Conservation (phyloP, 2,113 vertebrate genomes). For the Psilopogon haemacephalus region DNA sequence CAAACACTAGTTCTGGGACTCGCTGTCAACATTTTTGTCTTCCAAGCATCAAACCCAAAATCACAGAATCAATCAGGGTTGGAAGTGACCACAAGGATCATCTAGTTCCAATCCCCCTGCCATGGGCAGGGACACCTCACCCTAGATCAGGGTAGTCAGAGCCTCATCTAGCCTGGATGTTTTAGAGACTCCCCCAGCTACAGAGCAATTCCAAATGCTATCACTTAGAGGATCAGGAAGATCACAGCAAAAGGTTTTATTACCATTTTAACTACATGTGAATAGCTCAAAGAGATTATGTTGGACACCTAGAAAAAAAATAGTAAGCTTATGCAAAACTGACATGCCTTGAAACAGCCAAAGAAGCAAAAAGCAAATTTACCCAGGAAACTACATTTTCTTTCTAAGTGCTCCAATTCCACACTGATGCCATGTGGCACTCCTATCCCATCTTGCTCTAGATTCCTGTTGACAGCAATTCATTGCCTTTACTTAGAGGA, state of each 20-base stretch:
- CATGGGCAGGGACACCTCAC: too few species aligned
- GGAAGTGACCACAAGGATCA: too few species aligned
- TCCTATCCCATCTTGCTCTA: not conserved
- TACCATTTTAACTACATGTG: not conserved
- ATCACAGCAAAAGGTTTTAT: not conserved
- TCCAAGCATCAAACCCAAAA: not conserved
- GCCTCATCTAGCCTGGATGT: too few species aligned
- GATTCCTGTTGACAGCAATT: not conserved
- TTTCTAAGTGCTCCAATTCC: not conserved
- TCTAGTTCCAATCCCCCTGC: too few species aligned
- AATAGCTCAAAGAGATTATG: not conserved
- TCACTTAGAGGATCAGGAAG: not conserved
- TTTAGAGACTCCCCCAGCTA: not conserved
- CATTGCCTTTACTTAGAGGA: not conserved
- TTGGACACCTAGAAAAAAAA: not conserved
- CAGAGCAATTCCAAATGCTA: not conserved
- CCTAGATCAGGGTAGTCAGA: too few species aligned
- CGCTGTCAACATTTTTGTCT: not conserved
- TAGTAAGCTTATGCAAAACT: not conserved
- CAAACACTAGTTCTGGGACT: not conserved
- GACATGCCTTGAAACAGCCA: not conserved
- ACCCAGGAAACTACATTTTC: not conserved
- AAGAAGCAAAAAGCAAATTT: not conserved
- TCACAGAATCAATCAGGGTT: too few species aligned
- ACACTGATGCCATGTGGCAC: not conserved